Conservation (phyloP, 2,888 invertebrate species). For the Agrochola lychnidis region DNA sequence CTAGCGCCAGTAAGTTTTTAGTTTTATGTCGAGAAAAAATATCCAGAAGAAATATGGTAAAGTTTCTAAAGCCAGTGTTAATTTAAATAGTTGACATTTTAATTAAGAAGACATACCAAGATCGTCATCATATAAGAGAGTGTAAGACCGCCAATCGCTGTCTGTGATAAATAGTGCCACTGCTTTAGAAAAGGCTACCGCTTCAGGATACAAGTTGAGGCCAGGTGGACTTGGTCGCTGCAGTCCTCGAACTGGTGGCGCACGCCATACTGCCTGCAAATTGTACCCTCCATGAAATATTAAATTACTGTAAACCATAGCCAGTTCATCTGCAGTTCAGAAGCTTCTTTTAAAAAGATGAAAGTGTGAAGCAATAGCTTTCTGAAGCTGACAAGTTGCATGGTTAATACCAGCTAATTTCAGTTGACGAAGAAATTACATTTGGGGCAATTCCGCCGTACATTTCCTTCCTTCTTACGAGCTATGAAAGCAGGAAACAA, state of each 20-base stretch:
- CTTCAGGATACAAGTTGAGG: conserved; percentile 94
- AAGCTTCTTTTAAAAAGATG: neutral
- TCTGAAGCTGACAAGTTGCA: neutral
- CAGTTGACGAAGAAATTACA: conserved; percentile 1
- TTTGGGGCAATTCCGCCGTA: neutral
- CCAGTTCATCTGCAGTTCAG: neutral
- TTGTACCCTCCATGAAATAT: neutral
- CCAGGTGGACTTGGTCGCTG: conserved; percentile 77
- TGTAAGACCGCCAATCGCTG: conserved; percentile 94
- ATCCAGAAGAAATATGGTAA: neutral
- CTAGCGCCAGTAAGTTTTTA: neutral
- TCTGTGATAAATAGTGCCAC: conserved; percentile 92
- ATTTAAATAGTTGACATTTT: neutral
- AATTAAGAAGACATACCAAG: conserved; percentile 88
- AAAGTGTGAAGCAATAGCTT: neutral
- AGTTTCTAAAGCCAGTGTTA: neutral
- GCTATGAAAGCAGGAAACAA: neutral
- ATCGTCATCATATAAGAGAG: conserved; percentile 94
- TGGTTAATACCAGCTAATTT: neutral
- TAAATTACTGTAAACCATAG: neutral
- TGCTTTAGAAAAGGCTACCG: conserved; percentile 92
- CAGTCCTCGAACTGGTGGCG: conserved; percentile 78
- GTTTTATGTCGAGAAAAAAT: neutral
- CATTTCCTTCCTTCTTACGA: conserved; percentile 8
- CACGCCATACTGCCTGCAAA: conserved; percentile 84